Evolutionary conservation across 2,888 invertebrate genomes (phyloP).

Genomic region (Patella caerulea): DNA sequence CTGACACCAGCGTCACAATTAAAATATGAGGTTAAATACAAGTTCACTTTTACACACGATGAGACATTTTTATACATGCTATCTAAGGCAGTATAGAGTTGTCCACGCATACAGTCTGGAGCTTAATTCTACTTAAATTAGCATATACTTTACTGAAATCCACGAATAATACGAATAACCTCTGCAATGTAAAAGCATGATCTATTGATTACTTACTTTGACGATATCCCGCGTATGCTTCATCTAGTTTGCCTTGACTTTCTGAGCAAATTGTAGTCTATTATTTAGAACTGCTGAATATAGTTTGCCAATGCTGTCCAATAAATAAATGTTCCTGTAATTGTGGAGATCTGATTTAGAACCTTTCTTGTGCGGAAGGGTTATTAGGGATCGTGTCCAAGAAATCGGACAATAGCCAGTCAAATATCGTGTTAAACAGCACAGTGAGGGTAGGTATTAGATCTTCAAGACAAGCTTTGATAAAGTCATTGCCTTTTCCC

Average conservation of each 20-base stretch:
- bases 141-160: constrained; percentile 27
- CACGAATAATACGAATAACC: constrained; percentile 22
- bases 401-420: background rate
- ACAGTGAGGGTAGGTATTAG: background rate
- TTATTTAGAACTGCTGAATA: constrained; percentile 21
- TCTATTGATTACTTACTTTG: background rate
- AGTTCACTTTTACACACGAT: no score
- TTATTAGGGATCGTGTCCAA: background rate
- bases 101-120: constrained; percentile 23
- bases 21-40: background rate
- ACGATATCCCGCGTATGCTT: constrained; percentile 27
- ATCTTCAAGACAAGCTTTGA: background rate
- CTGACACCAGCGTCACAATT: background rate
- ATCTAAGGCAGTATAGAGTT: constrained; percentile 24
- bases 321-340: background rate
- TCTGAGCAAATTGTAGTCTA: constrained; percentile 26
- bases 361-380: background rate
- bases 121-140: constrained; percentile 26
- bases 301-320: constrained; percentile 14
- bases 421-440: constrained; percentile 3
- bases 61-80: background rate
- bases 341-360: background rate
- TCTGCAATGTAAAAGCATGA: background rate
- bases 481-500: background rate
- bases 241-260: constrained; percentile 14